Conservation (phyloP, 1,140 invertebrate genomes). For the Drosophila cardini region DNA sequence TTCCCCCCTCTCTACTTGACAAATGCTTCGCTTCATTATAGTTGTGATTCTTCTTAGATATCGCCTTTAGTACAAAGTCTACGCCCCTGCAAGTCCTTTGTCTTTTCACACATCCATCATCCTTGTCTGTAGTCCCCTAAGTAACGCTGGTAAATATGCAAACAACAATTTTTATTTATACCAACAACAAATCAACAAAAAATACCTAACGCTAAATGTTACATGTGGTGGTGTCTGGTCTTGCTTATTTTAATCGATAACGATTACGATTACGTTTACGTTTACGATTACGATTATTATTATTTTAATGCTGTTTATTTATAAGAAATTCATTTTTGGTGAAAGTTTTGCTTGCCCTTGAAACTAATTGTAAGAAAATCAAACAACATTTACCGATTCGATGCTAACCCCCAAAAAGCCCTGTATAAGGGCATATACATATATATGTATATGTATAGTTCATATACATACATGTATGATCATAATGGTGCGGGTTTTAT, state of each 20-base stretch:
- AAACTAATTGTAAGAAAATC: slow-evolving; percentile 59
- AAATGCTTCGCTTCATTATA: too few relatives aligned
- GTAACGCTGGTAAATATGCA: slow-evolving; percentile 79
- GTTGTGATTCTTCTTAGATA: not conserved
- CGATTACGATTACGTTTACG: slow-evolving; percentile 2
- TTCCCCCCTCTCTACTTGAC: too few relatives aligned
- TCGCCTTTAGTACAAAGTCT: not conserved
- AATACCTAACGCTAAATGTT: slow-evolving; percentile 50
- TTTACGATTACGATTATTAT: slow-evolving; percentile 3
- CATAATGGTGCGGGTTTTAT: slow-evolving; percentile 71
- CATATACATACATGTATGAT: slow-evolving; percentile 6
- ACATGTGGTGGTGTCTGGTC: slow-evolving; percentile 79
- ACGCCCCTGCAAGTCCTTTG: not conserved
- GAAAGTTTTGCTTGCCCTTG: slow-evolving; percentile 67
- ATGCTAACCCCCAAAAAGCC: slow-evolving; percentile 52
- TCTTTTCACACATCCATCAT: slow-evolving; percentile 43
- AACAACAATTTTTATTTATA: slow-evolving; percentile 43
- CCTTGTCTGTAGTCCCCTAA: slow-evolving; percentile 71
- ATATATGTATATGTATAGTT: too few relatives aligned
- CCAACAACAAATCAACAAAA: not conserved
- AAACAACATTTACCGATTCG: slow-evolving; percentile 28
- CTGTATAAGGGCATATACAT: slow-evolving; percentile 16
- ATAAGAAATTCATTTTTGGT: slow-evolving; percentile 71
- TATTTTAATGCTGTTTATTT: slow-evolving; percentile 38
- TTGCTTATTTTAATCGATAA: slow-evolving; percentile 55